Base-by-base conservation (phyloP, 2,888 invertebrate species). In the Thecophora atra region DNA sequence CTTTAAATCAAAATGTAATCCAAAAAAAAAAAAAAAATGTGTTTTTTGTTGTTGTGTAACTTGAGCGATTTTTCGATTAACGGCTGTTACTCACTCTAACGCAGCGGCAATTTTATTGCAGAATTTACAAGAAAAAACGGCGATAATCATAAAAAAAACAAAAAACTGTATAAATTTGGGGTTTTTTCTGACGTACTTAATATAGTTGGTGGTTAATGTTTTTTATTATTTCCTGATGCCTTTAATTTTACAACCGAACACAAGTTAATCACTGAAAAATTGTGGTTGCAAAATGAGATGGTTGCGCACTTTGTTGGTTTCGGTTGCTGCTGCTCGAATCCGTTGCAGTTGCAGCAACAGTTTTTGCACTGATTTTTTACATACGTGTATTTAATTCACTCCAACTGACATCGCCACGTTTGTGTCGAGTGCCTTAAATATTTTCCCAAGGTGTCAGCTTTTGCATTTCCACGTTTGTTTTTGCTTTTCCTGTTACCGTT, bases 391-490 rank as follows among this genome's bases (percentile, higher is more conserved):
- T 1, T 37, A 30, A 30, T 37, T 6, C 37, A 37, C n/a, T n/a
- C n/a, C 6, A 37, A 37, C 37, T 37, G 37, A 37, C 37, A 37
- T 37, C n/a, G 30, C 30, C 15, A 30, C 17, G 60, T 60, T n/a
- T 30, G 60, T 28, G 8, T 19, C 26, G 28, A 30, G 51, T 30
- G 30, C 28, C 19, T 70, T 47, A 51, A 3, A 70, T 70, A 26
- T 62, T 70, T 63, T 70, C 63, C 42, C 63, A 70, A 63, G 63
- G 63, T 70, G 37, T 63, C 70, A 51, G 70, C 17, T 70, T 70
- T 63, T 70, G 30, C 21, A 13, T 7, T 21, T 37, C 28, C 7
- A 19, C 47, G 19, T 47, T 62, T n/a, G 19, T 47, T 62, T n/a
- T 63, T 42, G 17, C 58, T 28, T 58, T 58, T 24, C 28, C 13